Evolutionary conservation across 2,888 invertebrate genomes (phyloP).

Genomic region (Patella caerulea): DNA sequence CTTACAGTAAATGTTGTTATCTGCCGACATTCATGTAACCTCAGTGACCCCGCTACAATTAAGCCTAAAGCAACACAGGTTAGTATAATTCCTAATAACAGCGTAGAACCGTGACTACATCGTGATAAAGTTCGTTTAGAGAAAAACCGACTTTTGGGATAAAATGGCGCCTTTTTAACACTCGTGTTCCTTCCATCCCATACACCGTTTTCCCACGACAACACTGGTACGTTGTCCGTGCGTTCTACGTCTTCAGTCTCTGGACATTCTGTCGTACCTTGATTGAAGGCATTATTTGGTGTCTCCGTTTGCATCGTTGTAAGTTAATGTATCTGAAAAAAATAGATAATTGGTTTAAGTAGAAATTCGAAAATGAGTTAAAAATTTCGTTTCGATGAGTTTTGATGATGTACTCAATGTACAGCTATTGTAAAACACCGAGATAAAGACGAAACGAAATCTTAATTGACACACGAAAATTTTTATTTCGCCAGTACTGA

Average conservation of each 20-base stretch:
- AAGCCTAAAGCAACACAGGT: constrained; percentile 37
- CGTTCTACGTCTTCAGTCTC: constrained; percentile 21
- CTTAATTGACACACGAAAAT: too few species aligned
- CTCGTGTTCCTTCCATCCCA: constrained; percentile 23
- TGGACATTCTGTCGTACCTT: too few species aligned
- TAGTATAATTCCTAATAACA: constrained; percentile 31
- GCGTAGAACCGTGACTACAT: constrained; percentile 27
- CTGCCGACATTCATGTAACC: constrained; percentile 36
- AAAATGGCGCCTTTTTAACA: constrained; percentile 24
- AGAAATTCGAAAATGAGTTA: too few species aligned
- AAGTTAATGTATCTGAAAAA: too few species aligned
- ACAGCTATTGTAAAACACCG: too few species aligned
- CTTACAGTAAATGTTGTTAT: constrained; percentile 21
- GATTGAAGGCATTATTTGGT: too few species aligned
- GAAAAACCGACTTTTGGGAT: constrained; percentile 13
- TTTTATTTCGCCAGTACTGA: too few species aligned
- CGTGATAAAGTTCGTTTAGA: constrained; percentile 13
- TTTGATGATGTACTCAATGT: too few species aligned
- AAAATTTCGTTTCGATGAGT: too few species aligned
- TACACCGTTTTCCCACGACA: constrained; percentile 35
- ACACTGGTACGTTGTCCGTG: constrained; percentile 34
- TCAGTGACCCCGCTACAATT: constrained; percentile 42
- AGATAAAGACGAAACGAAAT: too few species aligned
- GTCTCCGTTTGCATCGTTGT: too few species aligned
- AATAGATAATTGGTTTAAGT: too few species aligned